A percentile compares a stretch with the other conserved stretches of the same genome.
phyloP scores from a whole-genome alignment of 64 coral and sea anemone species.

The Stichodactyla mertensii region DNA sequence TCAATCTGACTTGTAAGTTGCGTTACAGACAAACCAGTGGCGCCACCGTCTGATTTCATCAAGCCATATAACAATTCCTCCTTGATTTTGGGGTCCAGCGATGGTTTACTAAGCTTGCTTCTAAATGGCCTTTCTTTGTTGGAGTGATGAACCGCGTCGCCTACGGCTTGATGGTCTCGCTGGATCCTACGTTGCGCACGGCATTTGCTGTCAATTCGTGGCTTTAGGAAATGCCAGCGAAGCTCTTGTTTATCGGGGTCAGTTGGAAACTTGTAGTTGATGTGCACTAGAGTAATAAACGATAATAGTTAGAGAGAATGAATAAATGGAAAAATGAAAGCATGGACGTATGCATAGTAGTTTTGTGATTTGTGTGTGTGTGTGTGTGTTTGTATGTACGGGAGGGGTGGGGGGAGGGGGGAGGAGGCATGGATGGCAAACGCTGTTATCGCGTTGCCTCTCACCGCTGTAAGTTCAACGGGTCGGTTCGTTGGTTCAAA shows the following conservation, averaged over 20 bases:
- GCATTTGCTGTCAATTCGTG: conserved; percentile 91
- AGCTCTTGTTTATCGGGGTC: conserved; percentile 73
- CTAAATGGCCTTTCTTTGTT: conserved; percentile 10
- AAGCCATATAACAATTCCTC: conserved; percentile 69
- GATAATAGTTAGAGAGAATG: background rate
- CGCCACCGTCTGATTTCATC: background rate
- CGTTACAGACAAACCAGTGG: background rate
- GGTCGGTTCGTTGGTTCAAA: no score
- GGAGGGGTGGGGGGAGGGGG: no score
- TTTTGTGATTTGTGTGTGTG: no score
- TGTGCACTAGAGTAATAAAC: conserved; percentile 50
- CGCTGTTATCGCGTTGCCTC: no score
- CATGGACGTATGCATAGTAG: no score
- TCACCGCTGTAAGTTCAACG: no score
- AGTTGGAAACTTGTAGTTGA: conserved; percentile 93
- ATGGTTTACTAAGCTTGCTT: conserved; percentile 12
- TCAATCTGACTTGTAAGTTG: background rate
- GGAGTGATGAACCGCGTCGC: background rate
- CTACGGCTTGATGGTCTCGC: conserved; percentile 59
- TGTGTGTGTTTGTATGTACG: no score
- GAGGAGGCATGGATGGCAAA: no score
- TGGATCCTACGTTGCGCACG: conserved; percentile 75
- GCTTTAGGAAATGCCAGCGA: conserved; percentile 87
- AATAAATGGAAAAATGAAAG: background rate
- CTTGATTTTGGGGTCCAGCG: conserved; percentile 51